Conservation (phyloP, 2,113 vertebrate genomes). For the Ibidorhyncha struthersii region DNA sequence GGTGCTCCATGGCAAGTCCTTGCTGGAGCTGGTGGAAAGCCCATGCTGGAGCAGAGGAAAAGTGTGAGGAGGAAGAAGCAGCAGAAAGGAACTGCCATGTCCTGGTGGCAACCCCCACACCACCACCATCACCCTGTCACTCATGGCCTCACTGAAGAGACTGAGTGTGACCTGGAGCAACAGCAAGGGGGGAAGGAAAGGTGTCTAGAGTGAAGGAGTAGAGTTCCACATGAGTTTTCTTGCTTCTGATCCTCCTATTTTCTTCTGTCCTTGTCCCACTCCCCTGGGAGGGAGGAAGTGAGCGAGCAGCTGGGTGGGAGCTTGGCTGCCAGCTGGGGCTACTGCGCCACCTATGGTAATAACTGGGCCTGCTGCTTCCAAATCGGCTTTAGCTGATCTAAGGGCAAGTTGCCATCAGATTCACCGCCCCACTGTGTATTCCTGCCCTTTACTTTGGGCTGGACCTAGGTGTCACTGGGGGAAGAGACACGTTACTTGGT, state of each 20-base stretch:
- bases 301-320: rapidly evolving
- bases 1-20: background rate
- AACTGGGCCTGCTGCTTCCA: background rate
- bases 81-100: background rate
- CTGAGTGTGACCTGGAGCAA: rapidly evolving
- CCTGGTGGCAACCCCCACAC: background rate
- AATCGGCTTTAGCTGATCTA: background rate
- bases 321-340: background rate
- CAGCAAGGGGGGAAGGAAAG: background rate
- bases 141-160: rapidly evolving
- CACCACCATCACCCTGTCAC: no score
- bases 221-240: background rate
- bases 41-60: background rate
- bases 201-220: background rate
- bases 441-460: background rate
- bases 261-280: background rate
- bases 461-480: background rate
- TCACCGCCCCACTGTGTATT: background rate
- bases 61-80: background rate
- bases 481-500: background rate
- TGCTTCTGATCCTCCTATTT: background rate
- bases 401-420: background rate
- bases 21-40: background rate
- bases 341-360: background rate
- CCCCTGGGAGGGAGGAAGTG: background rate